Percentiles rank a stretch among this genome's conserved stretches.
phyloP scores from a whole-genome alignment of 2,888 invertebrate genomes.

The Halictus ligatus region DNA sequence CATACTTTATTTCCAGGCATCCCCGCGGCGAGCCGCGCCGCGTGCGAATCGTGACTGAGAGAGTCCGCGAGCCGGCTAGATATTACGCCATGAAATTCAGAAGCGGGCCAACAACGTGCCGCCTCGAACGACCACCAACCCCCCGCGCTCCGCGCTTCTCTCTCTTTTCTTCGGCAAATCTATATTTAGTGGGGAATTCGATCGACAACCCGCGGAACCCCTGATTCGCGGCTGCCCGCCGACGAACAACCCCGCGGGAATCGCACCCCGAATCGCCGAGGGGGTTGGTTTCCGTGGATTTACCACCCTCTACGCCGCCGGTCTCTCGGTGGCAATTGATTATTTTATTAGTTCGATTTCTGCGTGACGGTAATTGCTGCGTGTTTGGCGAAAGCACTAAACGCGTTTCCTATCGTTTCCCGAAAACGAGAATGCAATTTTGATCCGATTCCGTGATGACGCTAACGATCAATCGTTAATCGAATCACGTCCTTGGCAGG shows the following conservation, averaged over 20 bases:
- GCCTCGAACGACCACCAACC: slow-evolving; percentile 2
- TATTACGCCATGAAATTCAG: slow-evolving; percentile 62
- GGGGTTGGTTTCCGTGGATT: slow-evolving; percentile 15
- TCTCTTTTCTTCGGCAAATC: slow-evolving; percentile 64
- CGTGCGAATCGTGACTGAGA: slow-evolving; percentile 54
- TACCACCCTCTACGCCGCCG: not conserved
- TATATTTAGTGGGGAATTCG: slow-evolving; percentile 67
- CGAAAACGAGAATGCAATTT: not conserved
- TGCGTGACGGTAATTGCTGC: not conserved
- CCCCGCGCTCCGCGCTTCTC: slow-evolving; percentile 2
- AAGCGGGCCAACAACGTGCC: slow-evolving; percentile 68
- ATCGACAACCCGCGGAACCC: slow-evolving; percentile 35
- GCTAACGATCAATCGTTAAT: not conserved
- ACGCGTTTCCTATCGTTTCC: not conserved
- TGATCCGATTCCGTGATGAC: not conserved
- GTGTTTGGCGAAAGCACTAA: not conserved
- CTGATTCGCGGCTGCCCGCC: not conserved
- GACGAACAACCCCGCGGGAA: not conserved
- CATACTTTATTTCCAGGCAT: slow-evolving; percentile 53
- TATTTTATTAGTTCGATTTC: slow-evolving; percentile 10
- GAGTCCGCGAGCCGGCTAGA: slow-evolving; percentile 16
- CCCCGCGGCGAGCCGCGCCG: slow-evolving; percentile 27
- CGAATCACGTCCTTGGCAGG: not conserved
- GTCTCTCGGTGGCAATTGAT: not conserved
- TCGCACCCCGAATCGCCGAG: not conserved